A percentile compares a stretch with the other conserved stretches of the same genome.
Evolutionary conservation across 2,113 vertebrate species (phyloP).

Genomic region (Anthoscopus minutus): DNA sequence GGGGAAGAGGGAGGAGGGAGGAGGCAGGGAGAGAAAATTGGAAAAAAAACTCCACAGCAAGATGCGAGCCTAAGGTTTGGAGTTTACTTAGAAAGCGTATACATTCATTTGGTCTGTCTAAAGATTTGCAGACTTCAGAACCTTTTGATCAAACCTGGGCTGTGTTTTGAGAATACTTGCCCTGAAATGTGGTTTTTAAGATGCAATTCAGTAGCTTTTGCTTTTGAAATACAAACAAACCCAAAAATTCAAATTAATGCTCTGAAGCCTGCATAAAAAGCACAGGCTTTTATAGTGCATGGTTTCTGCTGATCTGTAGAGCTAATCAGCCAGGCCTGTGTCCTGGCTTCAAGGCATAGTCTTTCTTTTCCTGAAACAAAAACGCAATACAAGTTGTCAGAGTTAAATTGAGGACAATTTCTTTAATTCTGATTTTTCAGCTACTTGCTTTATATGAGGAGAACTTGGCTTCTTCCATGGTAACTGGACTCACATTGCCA

Average conservation of each 20-base stretch:
- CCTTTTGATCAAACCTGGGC: slow-evolving; percentile 42
- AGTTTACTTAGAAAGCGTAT: slow-evolving; percentile 8
- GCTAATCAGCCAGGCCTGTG: not conserved
- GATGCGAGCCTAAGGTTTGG: not conserved
- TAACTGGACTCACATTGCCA: slow-evolving; percentile 35
- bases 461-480: not conserved
- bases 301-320: not conserved
- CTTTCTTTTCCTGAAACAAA: slow-evolving; percentile 16
- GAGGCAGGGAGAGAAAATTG: not conserved
- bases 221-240: slow-evolving; percentile 39
- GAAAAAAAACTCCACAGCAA: not conserved
- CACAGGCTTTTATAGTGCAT: not conserved
- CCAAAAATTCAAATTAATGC: slow-evolving; percentile 10
- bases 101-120: not conserved
- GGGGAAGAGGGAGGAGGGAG: rapidly evolving
- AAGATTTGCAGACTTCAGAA: slow-evolving; percentile 10
- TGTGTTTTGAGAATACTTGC: slow-evolving; percentile 20
- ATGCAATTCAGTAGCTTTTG: not conserved
- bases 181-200: not conserved
- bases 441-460: slow-evolving; percentile 26
- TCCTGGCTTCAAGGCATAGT: not conserved
- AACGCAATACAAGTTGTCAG: not conserved
- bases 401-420: slow-evolving; percentile 38
- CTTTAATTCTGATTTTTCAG: slow-evolving; percentile 12
- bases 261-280: not conserved